These are phyloP conservation scores for Cantharis flavilabris DNA, from an alignment of 2,888 invertebrate genomes.

Conservation along the genomic window DNA sequence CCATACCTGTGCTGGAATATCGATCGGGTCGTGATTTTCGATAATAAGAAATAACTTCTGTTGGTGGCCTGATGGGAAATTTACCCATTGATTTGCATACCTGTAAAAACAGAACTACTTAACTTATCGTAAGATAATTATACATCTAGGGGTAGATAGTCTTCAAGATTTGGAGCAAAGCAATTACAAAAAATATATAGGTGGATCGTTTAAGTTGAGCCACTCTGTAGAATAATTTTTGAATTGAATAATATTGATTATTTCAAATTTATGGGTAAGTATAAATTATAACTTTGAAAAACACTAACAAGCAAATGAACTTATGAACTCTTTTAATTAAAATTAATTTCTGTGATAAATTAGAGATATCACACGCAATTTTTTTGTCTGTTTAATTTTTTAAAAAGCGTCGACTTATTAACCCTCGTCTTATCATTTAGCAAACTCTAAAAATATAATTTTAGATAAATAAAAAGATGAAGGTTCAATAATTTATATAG, in stretches of 20 bases:
- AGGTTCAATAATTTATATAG: not conserved
- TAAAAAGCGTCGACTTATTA: not conserved
- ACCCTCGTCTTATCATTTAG: not conserved
- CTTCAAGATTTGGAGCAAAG: too few species aligned
- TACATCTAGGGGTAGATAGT: too few species aligned
- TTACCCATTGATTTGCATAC: slow-evolving; percentile 74
- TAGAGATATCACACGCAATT: not conserved
- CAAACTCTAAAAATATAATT: not conserved
- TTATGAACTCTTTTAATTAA: not conserved
- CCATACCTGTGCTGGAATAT: slow-evolving; percentile 80
- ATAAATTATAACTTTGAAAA: not conserved
- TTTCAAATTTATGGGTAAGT: too few species aligned
- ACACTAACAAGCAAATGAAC: not conserved
- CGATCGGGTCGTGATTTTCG: slow-evolving; percentile 74
- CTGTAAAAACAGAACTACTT: slow-evolving; percentile 34
- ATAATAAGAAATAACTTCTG: slow-evolving; percentile 79
- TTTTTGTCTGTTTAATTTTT: not conserved
- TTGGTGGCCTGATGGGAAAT: slow-evolving; percentile 80
- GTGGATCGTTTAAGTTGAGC: too few species aligned
- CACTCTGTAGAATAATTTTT: too few species aligned
- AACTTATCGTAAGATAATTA: too few species aligned
- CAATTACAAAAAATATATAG: too few species aligned
- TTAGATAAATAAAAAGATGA: not conserved
- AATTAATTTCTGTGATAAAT: not conserved
- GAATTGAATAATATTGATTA: too few species aligned